Percentiles rank a stretch among this genome's conserved stretches.
Conservation (phyloP, 2,888 invertebrate species). For the Drosophila conformis region DNA sequence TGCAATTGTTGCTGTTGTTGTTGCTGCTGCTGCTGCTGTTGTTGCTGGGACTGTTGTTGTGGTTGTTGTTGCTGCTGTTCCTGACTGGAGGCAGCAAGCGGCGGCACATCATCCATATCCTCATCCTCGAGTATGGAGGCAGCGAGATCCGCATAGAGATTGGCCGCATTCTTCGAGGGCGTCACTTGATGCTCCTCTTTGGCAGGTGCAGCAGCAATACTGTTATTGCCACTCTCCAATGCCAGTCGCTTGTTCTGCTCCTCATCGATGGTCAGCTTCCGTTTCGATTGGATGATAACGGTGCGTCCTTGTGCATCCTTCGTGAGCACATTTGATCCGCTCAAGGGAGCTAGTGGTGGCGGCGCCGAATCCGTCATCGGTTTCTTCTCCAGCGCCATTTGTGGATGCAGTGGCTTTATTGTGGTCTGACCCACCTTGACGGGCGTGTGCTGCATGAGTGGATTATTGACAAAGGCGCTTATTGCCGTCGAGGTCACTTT, state of each 20-base stretch:
- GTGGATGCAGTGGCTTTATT: slow-evolving; percentile 83
- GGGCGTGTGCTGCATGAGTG: slow-evolving; percentile 83
- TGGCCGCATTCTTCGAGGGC: slow-evolving; percentile 92
- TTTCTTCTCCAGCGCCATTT: slow-evolving; percentile 81
- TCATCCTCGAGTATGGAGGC: slow-evolving; percentile 94
- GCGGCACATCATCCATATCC: slow-evolving; percentile 86
- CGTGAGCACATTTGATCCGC: slow-evolving; percentile 82
- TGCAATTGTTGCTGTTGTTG: slow-evolving; percentile 77
- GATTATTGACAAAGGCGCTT: slow-evolving; percentile 83
- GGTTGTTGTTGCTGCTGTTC: slow-evolving; percentile 61
- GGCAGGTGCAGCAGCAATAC: slow-evolving; percentile 15
- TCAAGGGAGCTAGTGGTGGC: slow-evolving; percentile 84
- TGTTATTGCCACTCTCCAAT: slow-evolving; percentile 80
- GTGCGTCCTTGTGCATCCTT: slow-evolving; percentile 86
- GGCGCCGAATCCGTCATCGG: slow-evolving; percentile 78
- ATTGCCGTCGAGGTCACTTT: slow-evolving; percentile 83
- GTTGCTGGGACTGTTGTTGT: slow-evolving; percentile 63
- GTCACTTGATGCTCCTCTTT: slow-evolving; percentile 78
- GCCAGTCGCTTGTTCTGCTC: slow-evolving; percentile 85
- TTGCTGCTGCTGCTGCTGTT: slow-evolving; percentile 69
- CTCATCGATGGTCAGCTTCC: slow-evolving; percentile 69
- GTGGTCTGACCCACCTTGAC: slow-evolving; percentile 85
- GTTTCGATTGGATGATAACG: slow-evolving; percentile 69
- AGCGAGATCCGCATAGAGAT: slow-evolving; percentile 93
- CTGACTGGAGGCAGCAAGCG: slow-evolving; percentile 59